These are phyloP conservation scores for Arenaria interpres DNA, from an alignment of 2,113 vertebrate genomes.

Conservation along the genomic window DNA sequence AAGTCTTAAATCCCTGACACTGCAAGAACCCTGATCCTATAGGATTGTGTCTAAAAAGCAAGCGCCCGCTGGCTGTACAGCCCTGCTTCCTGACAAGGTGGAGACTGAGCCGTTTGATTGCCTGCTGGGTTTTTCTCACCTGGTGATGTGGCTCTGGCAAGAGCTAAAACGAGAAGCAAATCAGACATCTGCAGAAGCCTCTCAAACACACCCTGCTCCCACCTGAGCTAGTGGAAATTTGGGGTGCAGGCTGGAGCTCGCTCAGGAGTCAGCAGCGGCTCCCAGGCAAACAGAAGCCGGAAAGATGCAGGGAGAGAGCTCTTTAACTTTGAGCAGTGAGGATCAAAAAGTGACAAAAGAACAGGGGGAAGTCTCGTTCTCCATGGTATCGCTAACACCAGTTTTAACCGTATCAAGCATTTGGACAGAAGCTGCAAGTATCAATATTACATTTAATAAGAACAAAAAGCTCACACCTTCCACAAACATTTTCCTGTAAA, in stretches of 20 bases:
- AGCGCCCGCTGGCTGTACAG: not conserved
- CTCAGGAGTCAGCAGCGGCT: not conserved
- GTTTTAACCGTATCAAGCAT: not conserved
- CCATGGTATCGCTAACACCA: not conserved
- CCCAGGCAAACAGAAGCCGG: not conserved
- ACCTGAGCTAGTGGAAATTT: not conserved
- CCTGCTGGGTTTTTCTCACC: slow-evolving; percentile 34
- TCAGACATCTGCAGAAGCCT: not conserved
- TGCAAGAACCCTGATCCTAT: slow-evolving; percentile 66
- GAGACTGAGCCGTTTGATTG: not conserved
- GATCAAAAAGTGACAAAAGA: not conserved
- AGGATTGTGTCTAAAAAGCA: not conserved
- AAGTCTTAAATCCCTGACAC: slow-evolving; percentile 74
- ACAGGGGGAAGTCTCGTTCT: not conserved
- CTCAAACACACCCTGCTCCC: not conserved
- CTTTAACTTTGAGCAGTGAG: not conserved
- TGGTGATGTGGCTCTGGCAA: not conserved
- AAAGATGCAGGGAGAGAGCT: not conserved
- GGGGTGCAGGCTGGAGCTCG: not conserved
- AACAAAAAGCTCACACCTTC: not conserved
- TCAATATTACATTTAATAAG: not conserved
- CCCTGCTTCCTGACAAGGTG: not conserved
- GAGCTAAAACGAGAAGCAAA: not conserved
- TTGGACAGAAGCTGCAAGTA: not conserved
- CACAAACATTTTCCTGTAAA: not conserved